Conservation (phyloP, 2,888 invertebrate species). For the Drosophila multiciliata region DNA sequence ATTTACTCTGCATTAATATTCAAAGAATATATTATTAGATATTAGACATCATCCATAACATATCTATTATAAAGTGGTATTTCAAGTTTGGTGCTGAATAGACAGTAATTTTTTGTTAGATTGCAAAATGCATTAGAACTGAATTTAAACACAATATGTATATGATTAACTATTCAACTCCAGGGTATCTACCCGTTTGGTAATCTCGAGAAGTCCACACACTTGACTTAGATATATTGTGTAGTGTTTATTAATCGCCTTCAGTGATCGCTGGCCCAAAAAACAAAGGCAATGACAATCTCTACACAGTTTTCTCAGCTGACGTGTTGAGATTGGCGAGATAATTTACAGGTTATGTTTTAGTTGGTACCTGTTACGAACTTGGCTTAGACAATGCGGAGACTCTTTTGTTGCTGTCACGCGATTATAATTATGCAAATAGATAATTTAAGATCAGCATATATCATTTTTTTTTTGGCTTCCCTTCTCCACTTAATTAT, state of each 20-base stretch:
- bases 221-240: conserved; percentile 18
- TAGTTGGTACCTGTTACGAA: neutral
- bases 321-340: conserved; percentile 37
- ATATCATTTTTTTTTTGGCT: conserved; percentile 58
- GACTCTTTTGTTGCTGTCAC: conserved; percentile 37
- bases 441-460: conserved; percentile 45
- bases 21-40: neutral
- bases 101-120: neutral
- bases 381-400: conserved; percentile 47
- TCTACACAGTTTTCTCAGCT: conserved; percentile 29
- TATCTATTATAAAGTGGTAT: neutral
- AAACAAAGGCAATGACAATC: conserved; percentile 34
- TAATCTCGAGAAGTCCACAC: neutral
- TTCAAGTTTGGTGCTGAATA: neutral
- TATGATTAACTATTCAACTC: neutral
- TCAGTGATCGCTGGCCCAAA: conserved; percentile 51
- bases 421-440: conserved; percentile 75
- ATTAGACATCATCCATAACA: neutral
- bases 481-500: conserved; percentile 45
- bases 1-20: neutral
- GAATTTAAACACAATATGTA: neutral
- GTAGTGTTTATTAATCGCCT: conserved; percentile 49
- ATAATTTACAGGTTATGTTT: conserved; percentile 31
- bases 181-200: neutral
- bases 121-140: neutral